Conservation (phyloP, 2,888 invertebrate species). For the Odontocerum albicorne region DNA sequence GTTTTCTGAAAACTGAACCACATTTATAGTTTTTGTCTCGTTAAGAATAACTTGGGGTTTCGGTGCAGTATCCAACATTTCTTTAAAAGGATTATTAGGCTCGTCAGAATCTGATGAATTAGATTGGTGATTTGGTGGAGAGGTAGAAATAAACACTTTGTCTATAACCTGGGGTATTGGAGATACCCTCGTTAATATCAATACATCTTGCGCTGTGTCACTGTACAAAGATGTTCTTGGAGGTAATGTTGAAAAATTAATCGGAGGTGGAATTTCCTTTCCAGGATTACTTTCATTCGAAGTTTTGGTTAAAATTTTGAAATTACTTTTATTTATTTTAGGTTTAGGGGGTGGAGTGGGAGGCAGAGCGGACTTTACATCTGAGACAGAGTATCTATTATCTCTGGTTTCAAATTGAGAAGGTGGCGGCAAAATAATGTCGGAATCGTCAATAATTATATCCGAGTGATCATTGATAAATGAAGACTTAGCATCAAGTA, state of each 20-base stretch:
- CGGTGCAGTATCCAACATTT: constrained; percentile 3
- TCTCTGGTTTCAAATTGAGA: constrained; percentile 26
- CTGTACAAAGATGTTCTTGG: constrained; percentile 35
- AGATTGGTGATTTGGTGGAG: background rate
- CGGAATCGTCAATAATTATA: constrained; percentile 29
- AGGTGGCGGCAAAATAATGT: constrained; percentile 34
- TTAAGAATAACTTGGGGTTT: background rate
- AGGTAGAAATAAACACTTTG: constrained; percentile 15
- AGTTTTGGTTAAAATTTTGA: constrained; percentile 37
- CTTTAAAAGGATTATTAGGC: constrained; percentile 42
- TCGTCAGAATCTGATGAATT: constrained; percentile 37
- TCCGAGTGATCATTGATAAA: constrained; percentile 29
- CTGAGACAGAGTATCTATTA: constrained; percentile 15
- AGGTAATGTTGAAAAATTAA: constrained; percentile 54
- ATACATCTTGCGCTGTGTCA: background rate
- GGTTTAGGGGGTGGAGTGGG: constrained; percentile 46
- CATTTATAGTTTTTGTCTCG: background rate
- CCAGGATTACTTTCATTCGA: no score
- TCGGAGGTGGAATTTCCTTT: constrained; percentile 53
- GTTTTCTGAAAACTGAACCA: background rate
- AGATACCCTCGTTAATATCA: constrained; percentile 6
- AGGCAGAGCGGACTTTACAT: constrained; percentile 40
- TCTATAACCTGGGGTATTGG: constrained; percentile 9
- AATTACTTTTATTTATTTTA: background rate
- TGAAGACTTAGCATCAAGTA: constrained; percentile 26